These are phyloP conservation scores for Tinea pellionella DNA, from an alignment of 2,888 invertebrate species.

Conservation along the genomic window DNA sequence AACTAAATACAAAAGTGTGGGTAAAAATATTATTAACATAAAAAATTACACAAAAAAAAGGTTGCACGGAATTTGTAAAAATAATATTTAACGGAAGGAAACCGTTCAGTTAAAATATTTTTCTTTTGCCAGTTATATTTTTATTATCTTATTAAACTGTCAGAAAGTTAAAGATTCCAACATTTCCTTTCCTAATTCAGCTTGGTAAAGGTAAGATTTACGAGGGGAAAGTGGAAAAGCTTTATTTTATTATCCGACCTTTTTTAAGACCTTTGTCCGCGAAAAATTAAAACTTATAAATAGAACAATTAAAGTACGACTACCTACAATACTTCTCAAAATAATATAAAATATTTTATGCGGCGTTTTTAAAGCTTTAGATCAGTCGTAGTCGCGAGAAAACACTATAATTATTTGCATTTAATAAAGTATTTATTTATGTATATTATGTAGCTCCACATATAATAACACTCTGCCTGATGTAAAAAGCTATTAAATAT, in stretches of 20 bases:
- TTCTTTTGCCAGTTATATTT: constrained; percentile 34
- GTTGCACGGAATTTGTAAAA: background rate
- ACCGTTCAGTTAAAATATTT: constrained; percentile 30
- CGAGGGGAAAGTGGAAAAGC: constrained; percentile 36
- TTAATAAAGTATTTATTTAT: too few relatives aligned
- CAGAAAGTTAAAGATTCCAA: constrained; percentile 62
- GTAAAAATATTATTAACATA: too few relatives aligned
- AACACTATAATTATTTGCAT: too few relatives aligned
- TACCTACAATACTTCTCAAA: too few relatives aligned
- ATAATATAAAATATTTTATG: background rate
- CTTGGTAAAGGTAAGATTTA: constrained; percentile 46
- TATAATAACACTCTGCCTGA: too few relatives aligned
- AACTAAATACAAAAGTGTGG: too few relatives aligned
- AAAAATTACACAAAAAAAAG: too few relatives aligned
- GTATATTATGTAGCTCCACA: too few relatives aligned
- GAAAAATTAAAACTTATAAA: background rate
- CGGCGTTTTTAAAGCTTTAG: too few relatives aligned
- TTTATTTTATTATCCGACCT: constrained; percentile 50
- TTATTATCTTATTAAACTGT: constrained; percentile 66
- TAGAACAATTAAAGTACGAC: too few relatives aligned
- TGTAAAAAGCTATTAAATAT: too few relatives aligned
- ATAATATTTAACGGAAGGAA: constrained; percentile 20
- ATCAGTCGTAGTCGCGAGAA: too few relatives aligned
- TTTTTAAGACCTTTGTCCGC: constrained; percentile 28
- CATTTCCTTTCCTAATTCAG: constrained; percentile 48